Percentiles rank a stretch among this genome's conserved stretches.
These are phyloP conservation scores for Salmo trutta DNA, from an alignment of 2,797 vertebrate species.

Conservation along the genomic window DNA sequence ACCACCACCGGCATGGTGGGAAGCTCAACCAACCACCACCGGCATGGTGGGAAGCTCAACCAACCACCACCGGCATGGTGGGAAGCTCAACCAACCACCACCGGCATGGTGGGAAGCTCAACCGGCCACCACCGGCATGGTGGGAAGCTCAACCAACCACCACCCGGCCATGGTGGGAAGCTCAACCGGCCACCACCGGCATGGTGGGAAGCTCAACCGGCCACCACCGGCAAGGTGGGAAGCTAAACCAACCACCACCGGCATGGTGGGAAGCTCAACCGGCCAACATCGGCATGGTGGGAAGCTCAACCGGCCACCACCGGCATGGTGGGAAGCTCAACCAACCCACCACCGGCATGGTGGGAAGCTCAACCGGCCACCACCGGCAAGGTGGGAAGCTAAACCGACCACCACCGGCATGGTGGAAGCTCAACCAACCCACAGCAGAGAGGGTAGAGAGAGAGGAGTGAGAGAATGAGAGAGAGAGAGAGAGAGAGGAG, in stretches of 20 bases:
- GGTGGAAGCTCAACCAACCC: too few species aligned
- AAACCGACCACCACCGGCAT: constrained; percentile 26
- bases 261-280: constrained; percentile 5
- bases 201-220: too few species aligned
- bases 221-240: not conserved
- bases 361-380: constrained; percentile 23
- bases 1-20: constrained; percentile 7
- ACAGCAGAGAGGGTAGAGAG: too few species aligned
- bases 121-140: too few species aligned
- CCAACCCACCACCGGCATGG: constrained; percentile 25
- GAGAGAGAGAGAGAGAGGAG: not conserved
- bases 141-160: too few species aligned
- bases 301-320: constrained; percentile 27
- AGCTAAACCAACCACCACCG: constrained; percentile 23
- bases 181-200: constrained; percentile 29
- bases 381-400: not conserved
- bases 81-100: constrained; percentile 26
- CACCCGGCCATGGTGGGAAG: too few species aligned
- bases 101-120: too few species aligned
- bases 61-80: constrained; percentile 22
- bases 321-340: not conserved
- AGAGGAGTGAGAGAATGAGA: too few species aligned
- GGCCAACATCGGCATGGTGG: constrained; percentile 14
- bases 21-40: constrained; percentile 26
- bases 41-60: not conserved